Percentiles rank a stretch among this genome's conserved stretches.
phyloP scores from a whole-genome alignment of 2,888 invertebrate genomes.

The Molanna angustata region DNA sequence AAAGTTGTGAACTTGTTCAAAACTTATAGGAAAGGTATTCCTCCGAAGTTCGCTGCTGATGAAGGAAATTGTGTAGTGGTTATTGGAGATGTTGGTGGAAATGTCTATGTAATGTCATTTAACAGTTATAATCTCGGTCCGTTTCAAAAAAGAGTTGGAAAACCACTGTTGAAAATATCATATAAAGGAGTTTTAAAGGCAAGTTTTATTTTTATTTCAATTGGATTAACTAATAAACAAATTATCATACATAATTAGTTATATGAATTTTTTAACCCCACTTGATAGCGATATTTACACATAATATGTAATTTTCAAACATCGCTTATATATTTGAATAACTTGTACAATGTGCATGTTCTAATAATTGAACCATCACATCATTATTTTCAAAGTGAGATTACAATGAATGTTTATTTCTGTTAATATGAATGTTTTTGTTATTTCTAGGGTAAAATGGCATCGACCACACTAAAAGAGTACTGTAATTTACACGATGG shows the following conservation, averaged over 20 bases:
- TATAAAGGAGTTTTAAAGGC: constrained; percentile 11
- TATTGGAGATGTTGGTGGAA: constrained; percentile 73
- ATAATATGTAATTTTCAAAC: too few species aligned
- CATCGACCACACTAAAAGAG: constrained; percentile 54
- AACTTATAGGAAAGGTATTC: constrained; percentile 38
- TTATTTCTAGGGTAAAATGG: constrained; percentile 45
- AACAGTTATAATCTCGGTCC: constrained; percentile 63
- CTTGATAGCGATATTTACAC: too few species aligned
- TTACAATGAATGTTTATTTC: too few species aligned
- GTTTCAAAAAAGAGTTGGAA: constrained; percentile 65
- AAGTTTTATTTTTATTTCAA: too few species aligned
- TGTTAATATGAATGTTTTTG: background rate
- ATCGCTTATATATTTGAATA: too few species aligned
- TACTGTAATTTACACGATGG: constrained; percentile 60
- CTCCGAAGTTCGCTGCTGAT: background rate
- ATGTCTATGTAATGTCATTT: constrained; percentile 63
- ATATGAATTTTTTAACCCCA: too few species aligned
- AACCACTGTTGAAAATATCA: constrained; percentile 43
- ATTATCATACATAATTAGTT: too few species aligned
- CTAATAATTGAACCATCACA: too few species aligned
- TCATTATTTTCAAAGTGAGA: too few species aligned
- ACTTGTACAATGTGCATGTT: too few species aligned
- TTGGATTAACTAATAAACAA: too few species aligned
- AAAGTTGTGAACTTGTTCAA: constrained; percentile 42
- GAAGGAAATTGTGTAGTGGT: constrained; percentile 52